Base-by-base conservation (phyloP, 2,888 invertebrate genomes). In the Acanthoscelides obtectus region DNA sequence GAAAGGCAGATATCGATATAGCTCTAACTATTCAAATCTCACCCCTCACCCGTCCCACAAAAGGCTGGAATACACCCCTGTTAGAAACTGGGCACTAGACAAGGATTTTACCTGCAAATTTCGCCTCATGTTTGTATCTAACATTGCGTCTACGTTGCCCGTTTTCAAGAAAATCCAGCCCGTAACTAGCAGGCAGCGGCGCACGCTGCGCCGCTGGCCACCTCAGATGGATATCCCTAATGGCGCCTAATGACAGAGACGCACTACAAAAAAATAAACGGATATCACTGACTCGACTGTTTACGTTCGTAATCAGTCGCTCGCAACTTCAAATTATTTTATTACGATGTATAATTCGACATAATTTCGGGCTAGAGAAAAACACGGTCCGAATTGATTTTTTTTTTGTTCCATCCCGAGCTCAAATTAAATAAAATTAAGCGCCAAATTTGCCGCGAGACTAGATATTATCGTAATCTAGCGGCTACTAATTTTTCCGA, bases 201-300 rank as follows among this genome's bases (percentile, higher is more conserved):
- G 25, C 8, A 8, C 8, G 25, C 25, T 45, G 17, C 45, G 45
- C 45, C 45, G 12, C 45, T 45, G 45, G 17, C 17, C 17, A 12
- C 45, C 45, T 45, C 12, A 12, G 45, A 45, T 12, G 45, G 45
- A 12, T 45, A 45, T 45, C 45, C 45, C 45, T 45, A 45, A 45
- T 45, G 17, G 45, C 45, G 45, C 1, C 3, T 45, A 45, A 45
- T 45, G 45, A 45, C 45, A 73, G 76, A 76, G 45, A 45, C 45
- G 45, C 45, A 45, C 45, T 77, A 76, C 73, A 74, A 75, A 77
- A 77, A 75, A 81, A 81, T 81, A 79, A 81, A 79, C 80, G 81
- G 79, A 80, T 80, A 81, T 81, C 81, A 81, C 80, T 80, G 80
- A 82, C 79, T 77, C 76, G 80, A 77, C 78, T 80, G 77, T 80